Base-by-base conservation (phyloP, 2,888 invertebrate genomes). In the Agrenia bidenticulata region DNA sequence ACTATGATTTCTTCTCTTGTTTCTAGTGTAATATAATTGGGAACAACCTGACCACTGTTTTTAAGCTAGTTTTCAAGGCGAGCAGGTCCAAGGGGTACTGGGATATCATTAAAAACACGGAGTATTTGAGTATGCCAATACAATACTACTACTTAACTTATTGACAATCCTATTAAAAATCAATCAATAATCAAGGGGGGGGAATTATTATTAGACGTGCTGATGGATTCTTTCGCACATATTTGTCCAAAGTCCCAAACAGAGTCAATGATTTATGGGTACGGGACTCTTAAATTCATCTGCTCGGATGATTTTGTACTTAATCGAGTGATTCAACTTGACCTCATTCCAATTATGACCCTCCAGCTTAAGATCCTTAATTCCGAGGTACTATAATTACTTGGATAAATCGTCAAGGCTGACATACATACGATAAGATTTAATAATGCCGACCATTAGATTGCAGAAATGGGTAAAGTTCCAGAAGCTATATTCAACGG, bases 31-130 rank as follows among this genome's bases (percentile, higher is more conserved):
- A 73, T 27, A 73, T 75, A 24, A 67, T 67, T 17, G 75, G 75
- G 23, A 75, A 67, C 61, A 75, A 75, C 45, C 61, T 74, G 54
- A 74, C 76, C 4, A 76, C 76, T 0, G 68, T 76, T 11, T 76
- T 74, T 66, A 76, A 76, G 63, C 70, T 76, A 71, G 71, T 74
- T 15, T 76, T 76, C 56, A 76, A 74, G 62, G 74, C 76, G 7
- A 73, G 73, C 66, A 66, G 73, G 21, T 72, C 70, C 54, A 72
- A 69, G 60, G 73, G 70, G 39, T 73, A 74, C 49, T 70, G 67
- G 69, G 67, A 42, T 1, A 63, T 70, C 7, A 72, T 76, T 21
- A 62, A 67, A 51, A 69, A 72, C 32, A 66, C 73, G 2, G 76
- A 76, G 50, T 76, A 76, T 61, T 64, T 76, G 45, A 61, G 69